phyloP scores from a whole-genome alignment of 2,888 invertebrate genomes.

The Dorcus parallelipipedus region DNA sequence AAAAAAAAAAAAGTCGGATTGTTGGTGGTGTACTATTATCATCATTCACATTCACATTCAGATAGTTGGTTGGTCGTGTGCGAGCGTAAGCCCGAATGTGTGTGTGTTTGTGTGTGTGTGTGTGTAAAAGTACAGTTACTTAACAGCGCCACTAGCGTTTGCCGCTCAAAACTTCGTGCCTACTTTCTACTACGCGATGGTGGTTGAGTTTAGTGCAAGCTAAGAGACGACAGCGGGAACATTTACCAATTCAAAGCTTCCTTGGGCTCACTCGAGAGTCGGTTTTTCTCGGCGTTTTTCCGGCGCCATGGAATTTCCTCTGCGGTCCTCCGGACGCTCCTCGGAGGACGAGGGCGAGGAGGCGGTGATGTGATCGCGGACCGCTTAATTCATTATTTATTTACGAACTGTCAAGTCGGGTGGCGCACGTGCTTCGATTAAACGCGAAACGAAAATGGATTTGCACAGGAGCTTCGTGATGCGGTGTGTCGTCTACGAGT shows the following conservation, averaged over 20 bases:
- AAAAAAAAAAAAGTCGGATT: too few relatives aligned
- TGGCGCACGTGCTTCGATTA: conserved; percentile 19
- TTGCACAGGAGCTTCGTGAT: conserved; percentile 38
- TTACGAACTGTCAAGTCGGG: conserved; percentile 19
- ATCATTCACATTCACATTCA: too few relatives aligned
- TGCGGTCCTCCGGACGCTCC: too few relatives aligned
- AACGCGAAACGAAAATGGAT: conserved; percentile 32
- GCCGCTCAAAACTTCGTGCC: conserved; percentile 39
- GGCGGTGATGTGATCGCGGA: too few relatives aligned
- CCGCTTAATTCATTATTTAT: conserved; percentile 1
- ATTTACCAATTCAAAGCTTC: conserved; percentile 22
- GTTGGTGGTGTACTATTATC: too few relatives aligned
- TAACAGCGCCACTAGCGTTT: conserved; percentile 34
- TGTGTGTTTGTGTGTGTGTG: not conserved
- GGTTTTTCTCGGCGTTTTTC: too few relatives aligned
- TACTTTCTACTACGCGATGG: conserved; percentile 43
- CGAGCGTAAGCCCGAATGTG: too few relatives aligned
- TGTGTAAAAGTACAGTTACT: conserved; percentile 39
- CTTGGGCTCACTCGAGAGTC: not conserved
- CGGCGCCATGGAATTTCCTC: too few relatives aligned
- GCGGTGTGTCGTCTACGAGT: conserved; percentile 39
- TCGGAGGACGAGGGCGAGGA: too few relatives aligned
- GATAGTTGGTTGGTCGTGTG: too few relatives aligned
- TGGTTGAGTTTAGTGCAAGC: conserved; percentile 41
- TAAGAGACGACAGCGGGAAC: conserved; percentile 38